Conservation (phyloP, 2,113 vertebrate genomes). For the Panthera uncia region DNA sequence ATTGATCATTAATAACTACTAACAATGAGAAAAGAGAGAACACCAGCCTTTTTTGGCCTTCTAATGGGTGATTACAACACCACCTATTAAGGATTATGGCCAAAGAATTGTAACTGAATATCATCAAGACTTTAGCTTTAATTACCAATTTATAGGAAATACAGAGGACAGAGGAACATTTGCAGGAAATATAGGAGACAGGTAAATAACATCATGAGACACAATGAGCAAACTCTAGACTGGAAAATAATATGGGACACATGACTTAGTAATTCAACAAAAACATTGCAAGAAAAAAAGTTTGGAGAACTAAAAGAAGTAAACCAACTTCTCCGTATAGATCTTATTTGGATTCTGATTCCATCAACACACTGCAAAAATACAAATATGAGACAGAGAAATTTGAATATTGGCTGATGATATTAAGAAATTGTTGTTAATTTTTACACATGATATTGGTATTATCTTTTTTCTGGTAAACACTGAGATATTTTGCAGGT, state of each 20-base stretch:
- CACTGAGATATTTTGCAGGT: conserved; percentile 7
- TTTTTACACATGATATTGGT: neutral
- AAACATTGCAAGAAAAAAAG: neutral
- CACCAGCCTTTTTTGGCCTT: neutral
- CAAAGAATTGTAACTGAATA: conserved; percentile 25
- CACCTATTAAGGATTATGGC: conserved; percentile 21
- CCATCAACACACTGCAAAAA: neutral
- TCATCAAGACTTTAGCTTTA: conserved; percentile 56
- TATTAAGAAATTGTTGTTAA: conserved; percentile 6
- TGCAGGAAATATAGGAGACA: neutral
- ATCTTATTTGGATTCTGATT: conserved; percentile 12
- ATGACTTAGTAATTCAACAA: neutral
- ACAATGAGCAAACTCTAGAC: conserved; percentile 22
- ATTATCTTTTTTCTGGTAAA: neutral
- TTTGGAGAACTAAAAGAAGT: neutral
- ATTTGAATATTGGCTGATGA: neutral
- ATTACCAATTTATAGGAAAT: conserved; percentile 33
- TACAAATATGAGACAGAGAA: neutral
- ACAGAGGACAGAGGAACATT: neutral
- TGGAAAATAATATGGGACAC: neutral
- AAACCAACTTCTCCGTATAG: neutral
- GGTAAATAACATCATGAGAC: neutral
- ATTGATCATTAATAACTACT: conserved; percentile 7
- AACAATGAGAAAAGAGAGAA: neutral
- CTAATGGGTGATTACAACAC: neutral